Percentiles rank a stretch among this genome's conserved stretches.
Evolutionary conservation across 2,888 invertebrate genomes (phyloP).

Genomic region (Loripinus fragilis): DNA sequence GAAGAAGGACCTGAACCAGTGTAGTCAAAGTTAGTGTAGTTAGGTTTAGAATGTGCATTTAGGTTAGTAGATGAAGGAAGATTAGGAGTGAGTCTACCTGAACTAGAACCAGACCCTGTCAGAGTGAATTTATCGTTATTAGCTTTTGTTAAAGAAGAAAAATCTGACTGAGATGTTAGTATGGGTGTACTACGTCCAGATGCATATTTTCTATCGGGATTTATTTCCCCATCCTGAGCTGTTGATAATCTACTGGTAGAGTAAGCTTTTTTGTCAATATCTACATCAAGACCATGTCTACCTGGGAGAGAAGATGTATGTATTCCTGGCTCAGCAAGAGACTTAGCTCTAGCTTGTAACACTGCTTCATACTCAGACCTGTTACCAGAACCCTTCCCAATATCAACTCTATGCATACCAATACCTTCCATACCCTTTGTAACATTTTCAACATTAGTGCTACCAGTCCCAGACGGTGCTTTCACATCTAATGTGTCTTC

Average conservation of each 20-base stretch:
- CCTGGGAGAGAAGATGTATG: neutral
- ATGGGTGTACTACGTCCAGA: conserved; percentile 43
- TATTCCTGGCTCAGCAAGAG: conserved; percentile 20
- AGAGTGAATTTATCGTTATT: conserved; percentile 36
- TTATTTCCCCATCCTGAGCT: neutral
- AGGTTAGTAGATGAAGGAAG: conserved; percentile 36
- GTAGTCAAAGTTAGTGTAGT: conserved; percentile 34
- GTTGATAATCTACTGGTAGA: conserved; percentile 30
- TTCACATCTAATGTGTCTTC: conserved; percentile 47
- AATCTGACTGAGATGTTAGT: conserved; percentile 48
- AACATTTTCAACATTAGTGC: conserved; percentile 22
- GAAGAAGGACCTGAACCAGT: conserved; percentile 38
- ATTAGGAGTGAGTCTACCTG: conserved; percentile 48
- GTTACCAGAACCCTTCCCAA: neutral
- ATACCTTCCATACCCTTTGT: conserved; percentile 29
- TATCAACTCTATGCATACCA: neutral
- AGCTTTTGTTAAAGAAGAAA: conserved; percentile 30
- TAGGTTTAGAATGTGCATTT: conserved; percentile 31
- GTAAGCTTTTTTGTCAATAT: conserved; percentile 27
- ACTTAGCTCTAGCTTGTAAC: conserved; percentile 37
- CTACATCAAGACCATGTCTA: conserved; percentile 16
- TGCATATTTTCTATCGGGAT: conserved; percentile 24
- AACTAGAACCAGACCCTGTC: conserved; percentile 27
- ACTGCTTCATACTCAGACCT: conserved; percentile 21
- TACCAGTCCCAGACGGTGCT: conserved; percentile 23